Conservation (phyloP, 2,113 vertebrate species). For the Rousettus leschenaultii region DNA sequence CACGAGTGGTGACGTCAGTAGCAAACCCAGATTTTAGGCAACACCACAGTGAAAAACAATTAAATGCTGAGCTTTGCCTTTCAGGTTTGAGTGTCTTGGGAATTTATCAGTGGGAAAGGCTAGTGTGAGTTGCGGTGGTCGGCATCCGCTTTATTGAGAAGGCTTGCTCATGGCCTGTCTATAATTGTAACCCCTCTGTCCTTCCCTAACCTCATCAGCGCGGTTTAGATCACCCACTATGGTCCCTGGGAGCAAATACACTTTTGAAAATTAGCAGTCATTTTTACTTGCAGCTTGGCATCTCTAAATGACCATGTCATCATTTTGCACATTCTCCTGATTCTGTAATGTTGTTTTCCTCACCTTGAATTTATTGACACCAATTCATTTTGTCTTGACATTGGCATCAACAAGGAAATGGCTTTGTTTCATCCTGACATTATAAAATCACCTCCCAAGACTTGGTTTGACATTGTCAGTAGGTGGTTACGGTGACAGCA, state of each 20-base stretch:
- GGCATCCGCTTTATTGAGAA: not conserved
- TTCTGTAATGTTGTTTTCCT: constrained; percentile 54
- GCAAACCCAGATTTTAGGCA: not conserved
- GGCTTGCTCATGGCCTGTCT: not conserved
- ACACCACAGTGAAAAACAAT: not conserved
- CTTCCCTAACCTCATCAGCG: not conserved
- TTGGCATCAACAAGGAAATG: constrained; percentile 65
- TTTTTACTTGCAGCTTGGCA: not conserved
- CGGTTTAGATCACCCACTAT: constrained; percentile 8
- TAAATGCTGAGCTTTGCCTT: not conserved
- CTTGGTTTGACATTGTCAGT: constrained; percentile 60
- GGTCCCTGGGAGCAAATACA: not conserved
- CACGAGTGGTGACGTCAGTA: not conserved
- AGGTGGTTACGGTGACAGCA: constrained; percentile 47
- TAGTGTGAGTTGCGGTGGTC: not conserved
- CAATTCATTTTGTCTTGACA: constrained; percentile 72
- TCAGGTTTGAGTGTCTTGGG: not conserved
- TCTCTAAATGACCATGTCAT: constrained; percentile 55
- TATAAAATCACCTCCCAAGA: constrained; percentile 66
- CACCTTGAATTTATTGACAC: constrained; percentile 71
- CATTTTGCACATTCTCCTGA: constrained; percentile 52
- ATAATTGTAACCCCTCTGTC: not conserved
- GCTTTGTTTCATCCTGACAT: constrained; percentile 65
- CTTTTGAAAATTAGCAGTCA: constrained; percentile 57
- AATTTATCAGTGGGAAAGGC: not conserved